Evolutionary conservation across 1,140 invertebrate species (phyloP).

Genomic region (Drosophila dunni): DNA sequence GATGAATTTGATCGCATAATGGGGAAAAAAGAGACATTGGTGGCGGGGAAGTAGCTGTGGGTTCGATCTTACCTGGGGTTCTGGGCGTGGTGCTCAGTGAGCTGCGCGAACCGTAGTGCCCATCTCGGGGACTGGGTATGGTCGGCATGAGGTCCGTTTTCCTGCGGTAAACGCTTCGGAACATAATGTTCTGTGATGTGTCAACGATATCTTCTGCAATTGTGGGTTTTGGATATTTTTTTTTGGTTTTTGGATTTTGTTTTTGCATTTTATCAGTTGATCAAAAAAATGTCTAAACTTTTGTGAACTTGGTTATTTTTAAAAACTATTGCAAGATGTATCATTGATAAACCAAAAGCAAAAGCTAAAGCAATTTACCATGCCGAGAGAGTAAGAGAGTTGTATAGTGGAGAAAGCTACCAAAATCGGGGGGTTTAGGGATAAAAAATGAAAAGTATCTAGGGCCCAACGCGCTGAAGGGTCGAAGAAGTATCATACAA

Average conservation of each 20-base stretch:
- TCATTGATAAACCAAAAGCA: slow-evolving; percentile 50
- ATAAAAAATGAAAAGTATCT: slow-evolving; percentile 10
- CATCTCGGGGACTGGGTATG: slow-evolving; percentile 90
- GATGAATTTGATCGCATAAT: slow-evolving; percentile 16
- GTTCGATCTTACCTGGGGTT: slow-evolving; percentile 88
- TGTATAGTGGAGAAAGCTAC: slow-evolving; percentile 26
- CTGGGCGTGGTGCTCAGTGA: slow-evolving; percentile 87
- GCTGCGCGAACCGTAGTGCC: slow-evolving; percentile 85
- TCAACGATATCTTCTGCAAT: slow-evolving; percentile 84
- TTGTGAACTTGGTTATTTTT: slow-evolving; percentile 23
- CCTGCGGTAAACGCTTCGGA: slow-evolving; percentile 89
- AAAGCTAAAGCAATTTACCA: slow-evolving; percentile 46
- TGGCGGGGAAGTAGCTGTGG: slow-evolving; percentile 12
- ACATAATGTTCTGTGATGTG: slow-evolving; percentile 86
- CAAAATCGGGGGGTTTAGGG: slow-evolving; percentile 25
- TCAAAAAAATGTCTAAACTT: slow-evolving; percentile 40
- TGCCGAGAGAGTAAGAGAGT: slow-evolving; percentile 30
- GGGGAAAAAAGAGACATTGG: not conserved
- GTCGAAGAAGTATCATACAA: not conserved
- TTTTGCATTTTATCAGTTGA: slow-evolving; percentile 37
- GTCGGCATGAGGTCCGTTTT: slow-evolving; percentile 96
- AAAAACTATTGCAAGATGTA: slow-evolving; percentile 53
- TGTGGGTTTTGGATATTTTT: slow-evolving; percentile 54
- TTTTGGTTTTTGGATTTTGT: slow-evolving; percentile 36
- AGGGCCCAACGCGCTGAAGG: slow-evolving; percentile 3